Conservation (phyloP, 1,140 invertebrate genomes). For the Glossosoma conforme region DNA sequence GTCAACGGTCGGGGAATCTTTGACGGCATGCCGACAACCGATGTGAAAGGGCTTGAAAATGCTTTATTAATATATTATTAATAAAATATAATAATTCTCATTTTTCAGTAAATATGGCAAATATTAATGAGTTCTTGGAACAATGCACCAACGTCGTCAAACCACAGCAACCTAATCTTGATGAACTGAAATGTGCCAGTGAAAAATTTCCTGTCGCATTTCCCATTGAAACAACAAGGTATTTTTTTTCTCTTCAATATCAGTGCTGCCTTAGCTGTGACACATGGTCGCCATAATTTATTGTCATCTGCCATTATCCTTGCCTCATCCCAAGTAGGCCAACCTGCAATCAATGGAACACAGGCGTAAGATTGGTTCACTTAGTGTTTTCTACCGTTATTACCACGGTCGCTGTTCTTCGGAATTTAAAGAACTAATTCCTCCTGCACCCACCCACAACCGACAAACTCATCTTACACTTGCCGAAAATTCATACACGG, state of each 20-base stretch:
- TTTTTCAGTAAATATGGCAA: background rate
- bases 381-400: background rate
- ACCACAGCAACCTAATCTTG: background rate
- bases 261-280: too few species aligned
- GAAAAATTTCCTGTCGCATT: slow-evolving; percentile 10
- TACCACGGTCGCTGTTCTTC: background rate
- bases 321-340: background rate
- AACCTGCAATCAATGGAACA: background rate
- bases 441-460: too few species aligned
- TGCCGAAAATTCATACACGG: background rate
- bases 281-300: background rate
- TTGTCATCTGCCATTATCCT: background rate
- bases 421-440: background rate
- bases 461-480: too few species aligned
- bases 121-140: background rate
- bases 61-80: too few species aligned
- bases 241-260: slow-evolving; percentile 1
- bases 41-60: too few species aligned
- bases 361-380: background rate
- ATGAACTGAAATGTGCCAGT: slow-evolving; percentile 6
- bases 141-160: background rate
- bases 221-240: slow-evolving; percentile 14
- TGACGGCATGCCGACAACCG: too few species aligned
- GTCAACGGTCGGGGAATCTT: too few species aligned
- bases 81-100: too few species aligned